Evolutionary conservation across 2,113 vertebrate genomes (phyloP), one percentile per base, ranked within the genome.

Genomic region (Lagopus leucura): DNA sequence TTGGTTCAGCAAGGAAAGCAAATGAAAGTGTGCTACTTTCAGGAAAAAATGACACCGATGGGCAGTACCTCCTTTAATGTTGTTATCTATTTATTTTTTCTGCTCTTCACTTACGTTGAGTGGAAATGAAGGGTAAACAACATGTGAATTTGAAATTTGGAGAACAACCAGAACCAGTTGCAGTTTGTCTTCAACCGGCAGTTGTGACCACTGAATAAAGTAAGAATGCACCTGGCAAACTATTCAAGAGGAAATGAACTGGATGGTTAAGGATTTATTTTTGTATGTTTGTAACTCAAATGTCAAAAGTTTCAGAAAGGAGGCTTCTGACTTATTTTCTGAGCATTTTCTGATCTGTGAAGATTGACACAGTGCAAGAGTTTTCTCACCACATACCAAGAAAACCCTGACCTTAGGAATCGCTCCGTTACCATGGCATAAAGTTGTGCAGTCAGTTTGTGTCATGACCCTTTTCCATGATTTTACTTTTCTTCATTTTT

Each of bases 1-100:
- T 84, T 87, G 50, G 77, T 87, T 91, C 88, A 74, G 88, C 81
- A 95, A 54, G 14, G 15, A 91, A 80, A 93, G 55, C 55, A 65
- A 91, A 94, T 58, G 24, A 30, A 76, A 74, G 27, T 10, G 38
- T 88, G 38, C n/a, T 83, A 88, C 86, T 47, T 84, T 89, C 79
- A 96, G 50, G 12, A 47, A 86, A 76, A 63, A 66, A 43, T 32
- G 71, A 5, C 43, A 66, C 55, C 89, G 93, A 72, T 73, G 91
- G 94, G 73, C 61, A 70, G 55, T 13, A 61, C 42, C 78, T 42
- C 70, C 80, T 74, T 91, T 78, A 87, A 48, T 91, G 88, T 40
- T 10, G 15, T 50, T 91, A 91, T 64, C 45, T 66, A 12, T 85
- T 97, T 92, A 10, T 64, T 91, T 42, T 34, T 82, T 86, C 30